Evolutionary conservation across 92 coral and sea anemone species (phyloP), one percentile per base, ranked within the genome.

Genomic region (Hydrozoanthus gracilis): DNA sequence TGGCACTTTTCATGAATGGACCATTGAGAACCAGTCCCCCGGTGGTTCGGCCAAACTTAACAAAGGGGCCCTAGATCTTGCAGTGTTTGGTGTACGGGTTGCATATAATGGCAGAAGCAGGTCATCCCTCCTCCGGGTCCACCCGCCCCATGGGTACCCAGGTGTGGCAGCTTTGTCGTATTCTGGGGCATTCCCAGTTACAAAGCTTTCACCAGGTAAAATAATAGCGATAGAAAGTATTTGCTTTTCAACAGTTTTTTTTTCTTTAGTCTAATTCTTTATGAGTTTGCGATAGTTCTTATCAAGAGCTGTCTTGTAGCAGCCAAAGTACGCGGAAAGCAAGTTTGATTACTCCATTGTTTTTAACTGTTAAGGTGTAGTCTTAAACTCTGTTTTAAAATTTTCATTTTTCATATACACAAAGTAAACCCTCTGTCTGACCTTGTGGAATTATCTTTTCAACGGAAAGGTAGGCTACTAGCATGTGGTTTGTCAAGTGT

Each of bases 1-100:
- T 80, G 98, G 98, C 51, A 92, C 98, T 13, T 92, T 94, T 51
- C 98, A 94, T 51, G 98, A 94, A 52, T 94, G 98, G 98, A 94
- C 98, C 0, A 91, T 94, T 61, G 98, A 94, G 84, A 94, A 94
- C 94, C 98, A 94, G 88, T 94, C 98, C 51, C 98, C 98, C 48
- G 98, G 98, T 27, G 98, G 98, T 67, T 94, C 98, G 68, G 98
- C 98, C 51, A 94, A 94, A 84, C 89, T 94, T 4, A 94, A 94
- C 89, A 92, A 94, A 67, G 98, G 98, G 39, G 93, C 95, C 18
- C 89, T 94, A 73, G 92, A 94, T 80, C 77, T 92, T 77, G 98
- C 98, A 3, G 88, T 89, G 15, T 87, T 94, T 87, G 98, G 98
- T 39, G 95, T 92, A 12, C 90, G 93, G 74, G 94, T 94, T 10